phyloP scores from a whole-genome alignment of 2,113 vertebrate genomes.

The Myocastor coypus region DNA sequence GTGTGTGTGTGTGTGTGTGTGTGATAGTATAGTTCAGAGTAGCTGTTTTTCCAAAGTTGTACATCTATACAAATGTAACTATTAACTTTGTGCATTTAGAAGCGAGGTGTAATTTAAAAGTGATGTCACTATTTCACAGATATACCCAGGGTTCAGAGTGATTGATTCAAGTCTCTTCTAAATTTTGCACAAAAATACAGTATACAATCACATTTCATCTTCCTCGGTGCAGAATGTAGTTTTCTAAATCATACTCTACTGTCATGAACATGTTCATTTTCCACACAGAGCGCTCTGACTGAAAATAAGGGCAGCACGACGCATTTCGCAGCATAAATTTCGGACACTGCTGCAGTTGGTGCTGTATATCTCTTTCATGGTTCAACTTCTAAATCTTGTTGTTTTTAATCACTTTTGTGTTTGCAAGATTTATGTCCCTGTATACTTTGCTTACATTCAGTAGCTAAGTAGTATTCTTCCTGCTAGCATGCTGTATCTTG shows the following conservation, averaged over 20 bases:
- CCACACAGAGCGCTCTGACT: conserved; percentile 45
- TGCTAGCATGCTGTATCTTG: not conserved
- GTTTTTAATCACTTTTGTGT: conserved; percentile 67
- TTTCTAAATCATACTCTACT: conserved; percentile 73
- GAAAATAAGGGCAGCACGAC: conserved; percentile 59
- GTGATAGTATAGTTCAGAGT: conserved; percentile 43
- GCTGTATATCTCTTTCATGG: conserved; percentile 66
- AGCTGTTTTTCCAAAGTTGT: conserved; percentile 58
- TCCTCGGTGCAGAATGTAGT: conserved; percentile 27
- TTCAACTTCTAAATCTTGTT: conserved; percentile 66
- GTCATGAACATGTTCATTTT: conserved; percentile 60
- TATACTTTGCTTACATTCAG: conserved; percentile 66
- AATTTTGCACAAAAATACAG: conserved; percentile 12
- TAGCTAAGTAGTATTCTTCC: conserved; percentile 17
- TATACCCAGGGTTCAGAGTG: conserved; percentile 39
- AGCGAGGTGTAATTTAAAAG: conserved; percentile 38
- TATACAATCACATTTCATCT: conserved; percentile 57
- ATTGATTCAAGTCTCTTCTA: conserved; percentile 73
- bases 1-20: no score
- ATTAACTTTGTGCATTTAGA: conserved; percentile 71
- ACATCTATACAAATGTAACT: conserved; percentile 55
- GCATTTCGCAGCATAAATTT: conserved; percentile 70
- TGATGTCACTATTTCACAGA: conserved; percentile 26
- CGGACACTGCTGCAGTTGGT: conserved; percentile 62
- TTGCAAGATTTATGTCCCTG: conserved; percentile 52